Base-by-base conservation (phyloP, 2,888 invertebrate genomes). In the Perdita meconis region DNA sequence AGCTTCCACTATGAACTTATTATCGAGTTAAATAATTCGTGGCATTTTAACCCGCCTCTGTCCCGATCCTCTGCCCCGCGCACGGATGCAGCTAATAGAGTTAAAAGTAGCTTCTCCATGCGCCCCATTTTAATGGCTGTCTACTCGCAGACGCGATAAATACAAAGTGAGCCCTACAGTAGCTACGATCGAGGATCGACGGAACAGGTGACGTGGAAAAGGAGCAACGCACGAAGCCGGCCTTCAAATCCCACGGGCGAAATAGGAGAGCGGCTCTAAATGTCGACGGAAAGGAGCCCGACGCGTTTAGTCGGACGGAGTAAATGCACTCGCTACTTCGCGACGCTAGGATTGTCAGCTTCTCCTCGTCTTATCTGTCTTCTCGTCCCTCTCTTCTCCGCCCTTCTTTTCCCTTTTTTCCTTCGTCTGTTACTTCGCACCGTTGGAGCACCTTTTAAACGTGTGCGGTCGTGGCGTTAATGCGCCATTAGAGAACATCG, bases 271-370 rank as follows among this genome's bases (percentile, higher is more conserved):
- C 44, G 13, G 2, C 34, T 26, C 24, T 55, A 60, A 63, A 60
- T 65, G 69, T 69, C 68, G 65, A 36, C n/a, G 16, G n/a, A 16
- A n/a, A 26, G 16, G 26, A 36, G 13, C 38, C 12, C 36, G 30
- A 68, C 36, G 60, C 40, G 60, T 70, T 74, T 47, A 61, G 70
- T 60, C 65, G 61, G 60, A 50, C 47, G 24, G 67, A 74, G 76
- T 56, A 76, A 86, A 84, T 72, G 82, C 70, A 72, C 60, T 81
- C 77, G 82, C 81, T 84, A 80, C 73, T 80, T 78, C 68, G 80
- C 71, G 80, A 22, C 81, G 84, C 81, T 87, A 83, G 70, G 67
- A 79, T 80, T 73, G 85, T 84, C 87, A 87, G 71, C 56, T 30
- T 26, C 44, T 57, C 24, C 63, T 53, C 56, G 73, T 71, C 73